Conservation (phyloP, 2,888 invertebrate species). For the Orthosia gracilis region DNA sequence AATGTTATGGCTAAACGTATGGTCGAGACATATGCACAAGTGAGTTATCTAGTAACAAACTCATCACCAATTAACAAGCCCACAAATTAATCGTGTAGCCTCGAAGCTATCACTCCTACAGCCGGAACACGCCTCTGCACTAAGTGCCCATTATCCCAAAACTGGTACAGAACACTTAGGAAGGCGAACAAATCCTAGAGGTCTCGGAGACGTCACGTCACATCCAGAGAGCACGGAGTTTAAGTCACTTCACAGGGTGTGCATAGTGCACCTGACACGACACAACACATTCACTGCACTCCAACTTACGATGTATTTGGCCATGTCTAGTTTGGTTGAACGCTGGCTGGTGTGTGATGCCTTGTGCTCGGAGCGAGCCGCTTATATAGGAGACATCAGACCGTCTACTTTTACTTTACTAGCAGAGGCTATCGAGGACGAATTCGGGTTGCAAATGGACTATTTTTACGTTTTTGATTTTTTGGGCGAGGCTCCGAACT, state of each 20-base stretch:
- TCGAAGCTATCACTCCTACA: slow-evolving; percentile 55
- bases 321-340: slow-evolving; percentile 83
- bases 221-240: slow-evolving; percentile 41
- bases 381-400: slow-evolving; percentile 86
- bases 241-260: slow-evolving; percentile 49
- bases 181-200: slow-evolving; percentile 43
- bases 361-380: slow-evolving; percentile 70
- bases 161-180: slow-evolving; percentile 39
- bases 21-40: neutral
- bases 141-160: slow-evolving; percentile 25
- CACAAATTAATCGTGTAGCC: slow-evolving; percentile 33
- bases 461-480: slow-evolving; percentile 75
- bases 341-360: slow-evolving; percentile 84
- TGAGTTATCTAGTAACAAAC: neutral
- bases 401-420: slow-evolving; percentile 88
- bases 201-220: slow-evolving; percentile 27
- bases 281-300: slow-evolving; percentile 84
- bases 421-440: slow-evolving; percentile 81
- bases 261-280: slow-evolving; percentile 54
- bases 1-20: slow-evolving; percentile 7
- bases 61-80: slow-evolving; percentile 11
- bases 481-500: slow-evolving; percentile 58
- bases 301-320: slow-evolving; percentile 90
- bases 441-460: slow-evolving; percentile 82
- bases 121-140: slow-evolving; percentile 24